Evolutionary conservation across 2,113 vertebrate species (phyloP), one percentile per base, ranked within the genome.

Genomic region (Reinhardtius hippoglossoides): DNA sequence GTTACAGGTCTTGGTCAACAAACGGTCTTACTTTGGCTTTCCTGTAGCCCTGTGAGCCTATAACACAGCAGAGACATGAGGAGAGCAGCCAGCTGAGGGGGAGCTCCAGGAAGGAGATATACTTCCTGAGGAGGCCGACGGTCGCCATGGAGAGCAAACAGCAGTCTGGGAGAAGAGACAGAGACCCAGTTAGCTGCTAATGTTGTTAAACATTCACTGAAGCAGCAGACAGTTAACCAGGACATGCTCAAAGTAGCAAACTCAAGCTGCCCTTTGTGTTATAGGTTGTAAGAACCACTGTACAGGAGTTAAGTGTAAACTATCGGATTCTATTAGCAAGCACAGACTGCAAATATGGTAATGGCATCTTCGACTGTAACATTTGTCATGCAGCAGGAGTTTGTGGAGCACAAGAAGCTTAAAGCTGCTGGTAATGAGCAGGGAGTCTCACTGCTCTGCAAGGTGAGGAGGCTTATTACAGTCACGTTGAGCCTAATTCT

Each of bases 121-220:
- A 99, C 74, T 99, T 99, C 77, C 97, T 95, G 73, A 97, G 69
- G 72, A 97, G 56, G 71, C 89, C 94, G 7, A 98, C 95, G 0
- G 97, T 96, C 67, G 94, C 91, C 18, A 99, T 92, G 2, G 93
- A 90, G 0, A 98, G 91, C 65, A 96, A 90, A 0, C 2, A 75
- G 71, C 97, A 98, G 44, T 93, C 97, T 99, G 24, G 2, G 37
- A 67, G 78, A 61, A 64, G 72, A 58, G 52, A 86, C 52, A 83
- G 60, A 82, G 62, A 77, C 15, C 15, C 16, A 58, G 68, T 83
- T 63, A 86, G 71, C n/a, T 55, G 37, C 67, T 79, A 73, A 73
- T 52, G 37, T 31, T 35, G 61, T 81, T 58, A 70, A 78, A 67
- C 8, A 7, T 26, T 71, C 23, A 12, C 24, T 44, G 8, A 27